Evolutionary conservation across 2,888 invertebrate genomes (phyloP), one percentile per base, ranked within the genome.

Genomic region (Habrosyne pyritoides): DNA sequence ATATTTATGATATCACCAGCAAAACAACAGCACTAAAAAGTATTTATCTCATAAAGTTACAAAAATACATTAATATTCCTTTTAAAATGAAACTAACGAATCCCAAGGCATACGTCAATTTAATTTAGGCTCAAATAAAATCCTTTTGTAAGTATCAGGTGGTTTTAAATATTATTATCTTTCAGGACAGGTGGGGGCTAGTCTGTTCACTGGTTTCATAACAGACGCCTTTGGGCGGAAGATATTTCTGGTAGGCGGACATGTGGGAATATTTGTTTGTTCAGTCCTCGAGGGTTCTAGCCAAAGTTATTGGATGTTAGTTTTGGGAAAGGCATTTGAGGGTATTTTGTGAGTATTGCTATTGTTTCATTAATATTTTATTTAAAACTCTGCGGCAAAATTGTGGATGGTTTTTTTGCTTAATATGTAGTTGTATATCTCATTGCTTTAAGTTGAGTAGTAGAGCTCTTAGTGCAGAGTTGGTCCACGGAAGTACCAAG

Each of bases 151-250:
- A 18, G 18, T 42, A 18, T 42, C 14, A 42, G 18, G 42, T 42
- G 42, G 18, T 14, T 8, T 33, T n/a, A 48, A 52, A 33, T 22
- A 49, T 42, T 52, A 42, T 50, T 55, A 49, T 26, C 54, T 78
- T 77, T 42, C 65, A 84, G 86, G 86, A 50, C 83, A 84, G 75
- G 73, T 86, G 2, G 75, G 73, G n/a, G 75, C 79, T 3, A 69
- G 77, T 0, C 54, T 81, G 14, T 79, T 84, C 22, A 74, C 79
- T 6, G 86, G 84, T 2, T 83, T 85, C 54, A 50, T 81, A 57
- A 75, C 78, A 3, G 84, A 86, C 51, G 76, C 84, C 0, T 84
- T 86, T 60, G 86, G 86, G 1, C 73, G 86, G 52, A 79, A 74
- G 57, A 64, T 74, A 54, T 84, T 84, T 56, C 62, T 86, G 2